phyloP scores from a whole-genome alignment of 2,113 vertebrate species.

The Bos javanicus region DNA sequence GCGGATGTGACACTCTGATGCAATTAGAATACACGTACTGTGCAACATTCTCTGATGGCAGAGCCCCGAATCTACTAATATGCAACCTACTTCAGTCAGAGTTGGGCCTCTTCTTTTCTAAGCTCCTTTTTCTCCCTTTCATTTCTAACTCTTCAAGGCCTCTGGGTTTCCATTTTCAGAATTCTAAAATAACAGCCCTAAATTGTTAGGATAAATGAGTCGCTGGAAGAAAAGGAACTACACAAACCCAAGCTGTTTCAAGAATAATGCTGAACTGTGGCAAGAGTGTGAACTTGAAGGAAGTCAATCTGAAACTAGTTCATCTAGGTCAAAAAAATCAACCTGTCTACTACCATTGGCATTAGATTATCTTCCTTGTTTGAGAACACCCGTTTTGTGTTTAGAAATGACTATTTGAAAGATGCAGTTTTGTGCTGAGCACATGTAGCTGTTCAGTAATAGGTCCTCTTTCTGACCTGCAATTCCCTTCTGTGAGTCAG shows the following conservation, averaged over 20 bases:
- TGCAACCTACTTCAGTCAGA: neutral
- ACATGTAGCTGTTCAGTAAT: neutral
- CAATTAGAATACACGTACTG: neutral
- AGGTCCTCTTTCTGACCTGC: neutral
- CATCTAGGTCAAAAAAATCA: neutral
- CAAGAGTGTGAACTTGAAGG: neutral
- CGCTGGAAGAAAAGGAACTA: slow-evolving; percentile 7
- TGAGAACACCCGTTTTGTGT: slow-evolving; percentile 12
- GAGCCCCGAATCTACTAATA: neutral
- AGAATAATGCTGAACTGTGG: neutral
- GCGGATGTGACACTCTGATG: neutral
- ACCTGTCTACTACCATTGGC: neutral
- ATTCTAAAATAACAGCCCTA: neutral
- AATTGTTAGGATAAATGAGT: neutral
- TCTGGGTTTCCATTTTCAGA: slow-evolving; percentile 21
- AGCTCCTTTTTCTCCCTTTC: neutral
- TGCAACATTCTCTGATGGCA: neutral
- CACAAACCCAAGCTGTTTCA: neutral
- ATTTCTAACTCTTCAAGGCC: neutral
- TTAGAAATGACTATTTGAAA: neutral
- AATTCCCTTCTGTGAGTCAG: neutral
- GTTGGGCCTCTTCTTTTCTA: neutral
- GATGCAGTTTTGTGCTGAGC: neutral
- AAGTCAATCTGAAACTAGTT: neutral
- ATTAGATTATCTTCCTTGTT: slow-evolving; percentile 13